Conservation (phyloP, 2,797 vertebrate genomes). For the Chrosomus eos region DNA sequence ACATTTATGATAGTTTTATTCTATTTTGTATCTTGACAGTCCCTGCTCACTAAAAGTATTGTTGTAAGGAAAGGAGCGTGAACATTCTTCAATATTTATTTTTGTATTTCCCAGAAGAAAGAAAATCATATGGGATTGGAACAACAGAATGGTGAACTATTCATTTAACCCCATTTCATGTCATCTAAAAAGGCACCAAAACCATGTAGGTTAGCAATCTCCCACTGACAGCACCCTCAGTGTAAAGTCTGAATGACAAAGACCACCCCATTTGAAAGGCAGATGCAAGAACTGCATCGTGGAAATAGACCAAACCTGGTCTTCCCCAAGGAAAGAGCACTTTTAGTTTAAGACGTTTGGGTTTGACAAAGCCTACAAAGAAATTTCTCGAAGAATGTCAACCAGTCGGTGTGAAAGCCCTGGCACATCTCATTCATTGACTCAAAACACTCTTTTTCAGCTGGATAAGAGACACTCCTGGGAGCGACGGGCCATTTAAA, state of each 20-base stretch:
- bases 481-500: neutral
- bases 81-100: neutral
- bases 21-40: neutral
- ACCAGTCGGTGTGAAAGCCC: neutral
- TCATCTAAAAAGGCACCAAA: neutral
- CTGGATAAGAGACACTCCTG: neutral
- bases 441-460: conserved; percentile 12
- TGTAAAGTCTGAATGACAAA: conserved; percentile 13
- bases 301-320: neutral
- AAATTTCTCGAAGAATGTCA: neutral
- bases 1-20: neutral
- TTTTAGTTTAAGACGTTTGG: neutral
- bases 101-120: conserved; percentile 3
- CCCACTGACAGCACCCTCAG: neutral
- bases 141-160: neutral
- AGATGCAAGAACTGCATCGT: neutral
- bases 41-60: neutral
- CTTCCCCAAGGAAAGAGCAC: neutral
- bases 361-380: neutral
- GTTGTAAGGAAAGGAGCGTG: neutral
- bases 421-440: neutral
- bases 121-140: neutral
- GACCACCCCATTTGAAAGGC: neutral
- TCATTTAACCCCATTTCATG: neutral
- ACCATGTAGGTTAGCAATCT: neutral